These are phyloP conservation scores for Diorhabda elongata DNA, from an alignment of 1,140 invertebrate species.

Conservation along the genomic window DNA sequence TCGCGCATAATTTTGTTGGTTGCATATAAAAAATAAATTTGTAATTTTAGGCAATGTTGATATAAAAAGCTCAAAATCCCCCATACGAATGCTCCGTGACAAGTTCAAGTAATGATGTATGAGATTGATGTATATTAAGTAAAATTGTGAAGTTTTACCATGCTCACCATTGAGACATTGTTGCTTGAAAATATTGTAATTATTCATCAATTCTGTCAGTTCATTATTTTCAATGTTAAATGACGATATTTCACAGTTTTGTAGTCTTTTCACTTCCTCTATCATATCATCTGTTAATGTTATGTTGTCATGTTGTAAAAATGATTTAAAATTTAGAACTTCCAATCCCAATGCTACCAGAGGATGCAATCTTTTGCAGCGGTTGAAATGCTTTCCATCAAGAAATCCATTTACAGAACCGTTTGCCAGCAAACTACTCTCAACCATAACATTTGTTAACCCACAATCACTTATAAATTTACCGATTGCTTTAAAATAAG, in stretches of 20 bases:
- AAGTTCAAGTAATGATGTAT: constrained; percentile 33
- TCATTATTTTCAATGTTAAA: constrained; percentile 13
- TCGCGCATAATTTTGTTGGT: not conserved
- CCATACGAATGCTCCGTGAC: constrained; percentile 32
- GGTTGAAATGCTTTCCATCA: constrained; percentile 40
- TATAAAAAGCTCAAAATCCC: constrained; percentile 34
- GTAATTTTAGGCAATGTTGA: constrained; percentile 24
- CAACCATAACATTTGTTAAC: constrained; percentile 39
- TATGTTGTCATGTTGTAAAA: constrained; percentile 26
- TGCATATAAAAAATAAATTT: constrained; percentile 24
- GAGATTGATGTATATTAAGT: constrained; percentile 37
- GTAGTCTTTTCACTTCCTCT: constrained; percentile 20
- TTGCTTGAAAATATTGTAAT: constrained; percentile 17
- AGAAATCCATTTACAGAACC: constrained; percentile 40
- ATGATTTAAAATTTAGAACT: constrained; percentile 30
- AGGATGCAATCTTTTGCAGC: constrained; percentile 40
- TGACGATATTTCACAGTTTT: constrained; percentile 17
- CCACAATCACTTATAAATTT: constrained; percentile 27
- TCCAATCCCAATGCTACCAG: constrained; percentile 33
- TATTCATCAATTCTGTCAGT: constrained; percentile 16
- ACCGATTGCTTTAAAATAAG: too few relatives aligned
- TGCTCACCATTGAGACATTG: constrained; percentile 28
- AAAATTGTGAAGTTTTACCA: constrained; percentile 42
- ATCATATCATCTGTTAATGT: constrained; percentile 22
- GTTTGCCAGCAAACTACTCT: constrained; percentile 37